These are phyloP conservation scores for Therioaphis trifolii DNA, from an alignment of 2,888 invertebrate species.

Conservation along the genomic window DNA sequence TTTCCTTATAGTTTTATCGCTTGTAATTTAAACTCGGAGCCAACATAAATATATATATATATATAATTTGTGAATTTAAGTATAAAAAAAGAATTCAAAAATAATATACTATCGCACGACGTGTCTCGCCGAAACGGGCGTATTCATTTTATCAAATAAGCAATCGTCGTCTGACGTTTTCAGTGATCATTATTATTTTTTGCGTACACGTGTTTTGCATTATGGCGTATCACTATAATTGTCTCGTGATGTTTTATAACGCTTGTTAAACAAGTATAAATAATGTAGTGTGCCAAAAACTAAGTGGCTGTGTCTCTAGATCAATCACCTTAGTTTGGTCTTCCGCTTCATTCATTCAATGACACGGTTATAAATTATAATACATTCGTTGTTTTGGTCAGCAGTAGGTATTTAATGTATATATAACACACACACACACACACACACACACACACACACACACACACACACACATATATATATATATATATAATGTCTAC, in stretches of 20 bases:
- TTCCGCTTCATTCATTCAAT: not conserved
- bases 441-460: too few relatives aligned
- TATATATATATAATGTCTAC: not conserved
- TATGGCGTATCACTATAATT: not conserved
- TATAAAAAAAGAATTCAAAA: too few relatives aligned
- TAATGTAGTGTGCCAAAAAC: constrained; percentile 2
- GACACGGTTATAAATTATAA: not conserved
- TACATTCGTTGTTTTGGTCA: not conserved
- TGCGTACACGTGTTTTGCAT: not conserved
- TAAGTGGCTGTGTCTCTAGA: not conserved
- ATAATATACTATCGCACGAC: too few relatives aligned
- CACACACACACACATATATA: too few relatives aligned
- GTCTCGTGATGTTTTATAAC: not conserved
- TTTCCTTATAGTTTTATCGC: too few relatives aligned
- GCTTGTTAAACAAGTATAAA: not conserved
- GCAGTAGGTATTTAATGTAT: not conserved
- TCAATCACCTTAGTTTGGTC: constrained; percentile 7
- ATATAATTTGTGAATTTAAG: too few relatives aligned
- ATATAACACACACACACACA: too few relatives aligned
- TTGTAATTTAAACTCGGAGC: too few relatives aligned
- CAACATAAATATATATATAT: too few relatives aligned
- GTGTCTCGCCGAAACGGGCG: too few relatives aligned
- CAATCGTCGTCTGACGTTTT: not conserved
- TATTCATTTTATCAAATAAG: not conserved
- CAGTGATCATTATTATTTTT: not conserved